phyloP scores from a whole-genome alignment of 2,113 vertebrate genomes.

The Xiphophorus hellerii region DNA sequence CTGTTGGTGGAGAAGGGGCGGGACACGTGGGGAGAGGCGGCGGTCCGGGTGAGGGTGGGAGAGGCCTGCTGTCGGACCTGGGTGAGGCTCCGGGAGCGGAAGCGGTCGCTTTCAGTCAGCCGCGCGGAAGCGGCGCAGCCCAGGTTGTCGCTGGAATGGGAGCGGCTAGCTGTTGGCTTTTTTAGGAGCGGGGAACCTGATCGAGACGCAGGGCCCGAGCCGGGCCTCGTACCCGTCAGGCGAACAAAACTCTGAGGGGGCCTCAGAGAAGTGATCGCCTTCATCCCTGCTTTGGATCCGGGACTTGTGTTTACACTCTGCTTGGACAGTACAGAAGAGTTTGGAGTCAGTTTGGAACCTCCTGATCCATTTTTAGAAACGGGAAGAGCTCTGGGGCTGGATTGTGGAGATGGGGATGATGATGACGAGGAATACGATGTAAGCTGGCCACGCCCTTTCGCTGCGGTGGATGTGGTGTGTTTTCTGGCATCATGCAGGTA shows the following conservation, averaged over 20 bases:
- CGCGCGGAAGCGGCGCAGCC: conserved; percentile 39
- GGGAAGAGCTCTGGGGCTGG: conserved; percentile 34
- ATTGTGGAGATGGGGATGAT: not conserved
- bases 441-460: conserved; percentile 29
- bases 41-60: conserved; percentile 44
- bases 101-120: conserved; percentile 82
- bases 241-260: conserved; percentile 21
- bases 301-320: conserved; percentile 1
- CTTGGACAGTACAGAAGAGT: conserved; percentile 9
- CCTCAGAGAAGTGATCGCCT: conserved; percentile 19
- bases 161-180: conserved; percentile 81
- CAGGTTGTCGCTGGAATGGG: conserved; percentile 84
- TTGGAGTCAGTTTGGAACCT: conserved; percentile 16
- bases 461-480: not conserved
- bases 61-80: conserved; percentile 86
- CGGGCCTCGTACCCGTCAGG: conserved; percentile 64
- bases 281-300: not conserved
- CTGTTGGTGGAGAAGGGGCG: conserved; percentile 87
- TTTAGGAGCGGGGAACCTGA: conserved; percentile 67
- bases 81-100: conserved; percentile 91
- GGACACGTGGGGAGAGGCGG: conserved; percentile 64
- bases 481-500: conserved; percentile 37
- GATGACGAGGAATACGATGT: conserved; percentile 9
- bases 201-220: conserved; percentile 67
- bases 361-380: conserved; percentile 36